Conservation (phyloP, 2,113 vertebrate genomes). For the Anguilla rostrata region DNA sequence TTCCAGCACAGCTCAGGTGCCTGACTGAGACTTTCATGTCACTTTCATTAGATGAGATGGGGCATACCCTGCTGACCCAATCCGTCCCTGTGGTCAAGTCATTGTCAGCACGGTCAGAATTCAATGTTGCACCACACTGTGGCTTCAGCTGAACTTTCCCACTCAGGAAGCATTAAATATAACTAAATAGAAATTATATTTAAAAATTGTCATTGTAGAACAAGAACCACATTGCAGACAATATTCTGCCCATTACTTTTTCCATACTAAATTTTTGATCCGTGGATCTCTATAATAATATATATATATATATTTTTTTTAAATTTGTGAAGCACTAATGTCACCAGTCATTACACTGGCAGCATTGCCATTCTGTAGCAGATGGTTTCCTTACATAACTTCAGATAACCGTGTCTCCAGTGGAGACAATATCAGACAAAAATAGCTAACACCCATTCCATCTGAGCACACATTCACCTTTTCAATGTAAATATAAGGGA, state of each 20-base stretch:
- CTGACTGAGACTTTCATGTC: no score
- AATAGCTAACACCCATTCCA: constrained; percentile 6
- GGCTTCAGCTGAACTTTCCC: no score
- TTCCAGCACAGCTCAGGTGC: no score
- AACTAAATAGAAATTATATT: no score
- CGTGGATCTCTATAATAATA: not conserved
- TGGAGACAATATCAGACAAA: not conserved
- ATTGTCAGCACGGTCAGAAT: no score
- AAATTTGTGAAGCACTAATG: not conserved
- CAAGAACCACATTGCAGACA: not conserved
- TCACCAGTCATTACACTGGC: not conserved
- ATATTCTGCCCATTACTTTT: not conserved
- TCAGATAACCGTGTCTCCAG: not conserved
- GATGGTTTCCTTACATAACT: not conserved
- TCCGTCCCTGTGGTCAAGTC: no score
- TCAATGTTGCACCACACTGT: no score
- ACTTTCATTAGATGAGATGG: no score
- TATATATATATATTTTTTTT: not conserved
- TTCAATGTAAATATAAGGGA: not conserved
- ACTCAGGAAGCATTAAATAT: no score
- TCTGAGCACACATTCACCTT: not conserved
- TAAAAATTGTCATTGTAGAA: no score
- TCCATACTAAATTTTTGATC: not conserved
- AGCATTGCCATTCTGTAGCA: not conserved
- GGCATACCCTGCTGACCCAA: no score